Evolutionary conservation across 2,113 vertebrate genomes (phyloP).

Genomic region (Tragelaphus imberbis): DNA sequence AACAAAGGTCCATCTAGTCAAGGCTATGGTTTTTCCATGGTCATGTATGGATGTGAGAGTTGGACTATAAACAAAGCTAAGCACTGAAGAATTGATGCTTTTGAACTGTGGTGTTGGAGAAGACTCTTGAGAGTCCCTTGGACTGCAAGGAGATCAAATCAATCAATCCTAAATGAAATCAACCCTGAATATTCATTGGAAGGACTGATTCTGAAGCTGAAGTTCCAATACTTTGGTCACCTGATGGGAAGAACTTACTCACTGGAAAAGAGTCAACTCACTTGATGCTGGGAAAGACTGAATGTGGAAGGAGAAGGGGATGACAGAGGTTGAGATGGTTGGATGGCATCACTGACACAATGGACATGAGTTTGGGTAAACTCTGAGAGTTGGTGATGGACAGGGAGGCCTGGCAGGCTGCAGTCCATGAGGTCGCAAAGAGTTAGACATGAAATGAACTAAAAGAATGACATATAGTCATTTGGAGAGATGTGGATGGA

Average conservation of each 20-base stretch:
- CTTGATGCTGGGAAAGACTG: neutral
- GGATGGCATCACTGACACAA: neutral
- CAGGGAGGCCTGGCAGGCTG: neutral
- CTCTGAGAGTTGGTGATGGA: neutral
- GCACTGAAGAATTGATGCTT: neutral
- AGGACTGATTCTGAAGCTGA: neutral
- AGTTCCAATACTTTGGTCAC: neutral
- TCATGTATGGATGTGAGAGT: neutral
- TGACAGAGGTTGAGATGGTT: neutral
- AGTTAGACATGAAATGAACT: neutral
- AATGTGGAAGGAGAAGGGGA: neutral
- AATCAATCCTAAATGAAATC: neutral
- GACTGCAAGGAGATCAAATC: neutral
- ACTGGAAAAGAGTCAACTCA: neutral
- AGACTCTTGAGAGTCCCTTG: neutral
- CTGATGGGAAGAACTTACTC: neutral
- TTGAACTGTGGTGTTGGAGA: neutral
- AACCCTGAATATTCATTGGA: neutral
- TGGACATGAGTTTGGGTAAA: neutral
- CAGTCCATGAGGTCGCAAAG: neutral
- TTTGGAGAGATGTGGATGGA: neutral
- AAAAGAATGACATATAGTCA: neutral
- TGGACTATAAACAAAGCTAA: neutral
- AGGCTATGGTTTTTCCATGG: neutral
- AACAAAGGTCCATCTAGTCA: neutral